Evolutionary conservation across 2,113 vertebrate species (phyloP).

Genomic region (Albula glossodonta): DNA sequence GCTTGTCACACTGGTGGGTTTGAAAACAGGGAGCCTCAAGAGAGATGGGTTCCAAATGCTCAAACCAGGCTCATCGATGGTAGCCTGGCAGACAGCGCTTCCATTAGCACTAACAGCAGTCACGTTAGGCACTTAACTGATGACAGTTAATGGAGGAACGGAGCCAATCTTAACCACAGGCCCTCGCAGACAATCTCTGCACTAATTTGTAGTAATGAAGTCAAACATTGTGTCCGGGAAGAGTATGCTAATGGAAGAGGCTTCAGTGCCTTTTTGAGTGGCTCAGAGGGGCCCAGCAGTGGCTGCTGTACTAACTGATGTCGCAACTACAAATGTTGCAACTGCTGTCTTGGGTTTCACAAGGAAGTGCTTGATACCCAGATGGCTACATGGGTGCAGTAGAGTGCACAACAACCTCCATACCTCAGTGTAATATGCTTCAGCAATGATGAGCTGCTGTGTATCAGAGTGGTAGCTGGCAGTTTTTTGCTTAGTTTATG

Average conservation of each 20-base stretch:
- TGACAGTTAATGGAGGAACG: slow-evolving; percentile 13
- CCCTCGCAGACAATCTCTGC: background rate
- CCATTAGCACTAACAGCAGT: slow-evolving; percentile 29
- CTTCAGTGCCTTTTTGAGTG: background rate
- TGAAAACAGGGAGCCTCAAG: slow-evolving; percentile 24
- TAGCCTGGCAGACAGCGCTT: slow-evolving; percentile 8
- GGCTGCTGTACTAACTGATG: background rate
- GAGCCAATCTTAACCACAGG: slow-evolving; percentile 18
- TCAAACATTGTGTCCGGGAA: background rate
- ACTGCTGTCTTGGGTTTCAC: slow-evolving; percentile 6
- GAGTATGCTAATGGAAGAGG: background rate
- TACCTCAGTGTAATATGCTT: background rate
- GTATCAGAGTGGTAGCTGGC: background rate
- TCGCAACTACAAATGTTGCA: background rate
- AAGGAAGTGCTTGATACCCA: background rate
- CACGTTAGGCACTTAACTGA: slow-evolving; percentile 7
- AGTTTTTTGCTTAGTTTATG: background rate
- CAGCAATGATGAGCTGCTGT: background rate
- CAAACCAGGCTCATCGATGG: slow-evolving; percentile 17
- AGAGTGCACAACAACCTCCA: background rate
- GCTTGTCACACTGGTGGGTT: slow-evolving; percentile 17
- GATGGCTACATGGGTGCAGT: background rate
- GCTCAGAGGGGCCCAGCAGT: background rate
- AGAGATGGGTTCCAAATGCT: slow-evolving; percentile 25
- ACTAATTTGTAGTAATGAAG: slow-evolving; percentile 23